Percentiles rank a stretch among this genome's conserved stretches.
Conservation (phyloP, 2,797 vertebrate genomes). For the Enteromius afrohamiltoni region DNA sequence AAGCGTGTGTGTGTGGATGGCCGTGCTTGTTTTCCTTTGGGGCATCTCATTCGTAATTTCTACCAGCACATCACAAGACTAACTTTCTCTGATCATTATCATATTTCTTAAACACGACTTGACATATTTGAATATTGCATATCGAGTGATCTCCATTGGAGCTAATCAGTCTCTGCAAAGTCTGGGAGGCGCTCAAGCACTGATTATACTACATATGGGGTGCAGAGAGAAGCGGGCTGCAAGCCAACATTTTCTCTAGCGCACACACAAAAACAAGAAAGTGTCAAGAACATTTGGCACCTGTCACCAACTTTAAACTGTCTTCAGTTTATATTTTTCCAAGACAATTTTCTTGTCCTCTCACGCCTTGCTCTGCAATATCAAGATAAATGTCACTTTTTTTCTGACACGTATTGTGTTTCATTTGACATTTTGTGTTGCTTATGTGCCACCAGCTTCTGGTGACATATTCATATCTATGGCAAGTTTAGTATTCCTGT, state of each 20-base stretch:
- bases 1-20: constrained; percentile 29
- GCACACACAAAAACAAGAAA: constrained; percentile 5
- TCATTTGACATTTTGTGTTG: constrained; percentile 44
- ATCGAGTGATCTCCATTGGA: constrained; percentile 38
- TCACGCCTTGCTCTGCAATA: constrained; percentile 29
- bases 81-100: constrained; percentile 34
- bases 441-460: constrained; percentile 31
- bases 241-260: constrained; percentile 27
- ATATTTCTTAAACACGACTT: constrained; percentile 28
- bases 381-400: constrained; percentile 46
- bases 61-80: constrained; percentile 32
- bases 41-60: constrained; percentile 18
- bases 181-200: constrained; percentile 30
- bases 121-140: constrained; percentile 38
- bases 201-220: constrained; percentile 44
- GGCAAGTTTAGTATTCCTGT: constrained; percentile 41
- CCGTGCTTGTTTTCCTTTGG: constrained; percentile 3
- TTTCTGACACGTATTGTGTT: constrained; percentile 33
- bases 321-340: constrained; percentile 33
- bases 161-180: constrained; percentile 42
- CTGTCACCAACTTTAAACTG: constrained; percentile 38
- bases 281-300: constrained; percentile 31
- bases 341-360: constrained; percentile 44
- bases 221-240: constrained; percentile 13
- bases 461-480: constrained; percentile 43